Base-by-base conservation (phyloP, 2,797 vertebrate species). In the Sebastes iracundus region DNA sequence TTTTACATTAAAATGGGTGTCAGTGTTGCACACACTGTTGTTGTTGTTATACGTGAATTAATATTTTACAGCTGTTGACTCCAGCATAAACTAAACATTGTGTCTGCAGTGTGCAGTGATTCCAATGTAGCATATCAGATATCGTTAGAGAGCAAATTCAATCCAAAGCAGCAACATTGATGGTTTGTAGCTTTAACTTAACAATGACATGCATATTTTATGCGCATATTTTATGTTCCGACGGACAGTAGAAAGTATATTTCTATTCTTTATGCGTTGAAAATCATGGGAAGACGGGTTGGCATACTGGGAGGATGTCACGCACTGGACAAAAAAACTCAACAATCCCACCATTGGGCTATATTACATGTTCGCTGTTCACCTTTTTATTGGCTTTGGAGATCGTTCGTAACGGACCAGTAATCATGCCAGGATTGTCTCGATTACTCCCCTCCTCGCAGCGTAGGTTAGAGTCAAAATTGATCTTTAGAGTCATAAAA, bases 401-500 rank as follows among this genome's bases (percentile, higher is more conserved):
- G 42, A 65, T 76, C 13, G 14, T 62, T 60, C 20, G 67, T 38
- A 56, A 66, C 16, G 6, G 78, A 69, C 42, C 79, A 72, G 22
- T 33, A 35, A 49, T 27, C 68, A 14, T 6, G 42, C 53, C 12
- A 56, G 52, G 58, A 64, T 46, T 9, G 63, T 10, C 33, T 32
- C 0, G 11, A 83, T 32, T 20, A 12, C 7, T 46, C 23, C 6
- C 14, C 18, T 61, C 18, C n/a, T 53, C 59, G 35, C 49, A 32
- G 60, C 12, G 22, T 20, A 32, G 35, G 33, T 13, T 23, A 28
- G 38, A 73, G 65, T 79, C 59, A 25, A 28, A 46, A 87, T 83
- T 66, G 80, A 89, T 85, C 56, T 46, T 56, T 6, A 13, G 65
- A n/a, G 80, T 76, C 77, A 72, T 86, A 83, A 83, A 86, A 77